Conservation (phyloP, 1,140 invertebrate genomes). For the Eupristina koningsbergeri region DNA sequence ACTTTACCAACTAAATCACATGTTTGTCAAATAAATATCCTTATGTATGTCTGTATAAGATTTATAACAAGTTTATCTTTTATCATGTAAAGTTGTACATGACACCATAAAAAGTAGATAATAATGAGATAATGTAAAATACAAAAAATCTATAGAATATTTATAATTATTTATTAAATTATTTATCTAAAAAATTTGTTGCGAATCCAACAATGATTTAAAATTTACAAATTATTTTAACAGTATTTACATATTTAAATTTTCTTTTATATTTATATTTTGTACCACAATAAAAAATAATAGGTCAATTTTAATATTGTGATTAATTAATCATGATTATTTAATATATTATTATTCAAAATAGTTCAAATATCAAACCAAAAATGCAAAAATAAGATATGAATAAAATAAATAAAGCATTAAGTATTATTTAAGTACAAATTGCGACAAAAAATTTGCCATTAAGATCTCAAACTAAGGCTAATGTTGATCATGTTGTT, state of each 20-base stretch:
- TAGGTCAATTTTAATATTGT: background rate
- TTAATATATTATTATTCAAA: background rate
- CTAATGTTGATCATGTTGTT: background rate
- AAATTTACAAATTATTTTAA: background rate
- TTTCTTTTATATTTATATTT: background rate
- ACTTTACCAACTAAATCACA: too few species aligned
- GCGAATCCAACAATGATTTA: background rate
- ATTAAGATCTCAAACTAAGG: background rate
- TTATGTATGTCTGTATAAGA: background rate
- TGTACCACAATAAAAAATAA: background rate
- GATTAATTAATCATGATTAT: background rate
- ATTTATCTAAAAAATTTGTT: background rate
- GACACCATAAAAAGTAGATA: too few species aligned
- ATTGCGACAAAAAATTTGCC: background rate
- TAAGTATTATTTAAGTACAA: background rate
- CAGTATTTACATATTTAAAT: background rate
- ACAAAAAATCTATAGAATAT: background rate
- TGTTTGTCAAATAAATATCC: background rate
- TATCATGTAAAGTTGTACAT: too few species aligned
- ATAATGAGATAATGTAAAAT: too few species aligned
- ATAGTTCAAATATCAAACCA: conserved; percentile 10
- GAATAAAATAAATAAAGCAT: background rate
- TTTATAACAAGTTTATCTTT: background rate
- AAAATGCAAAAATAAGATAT: background rate
- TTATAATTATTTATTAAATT: background rate